A percentile compares a stretch with the other conserved stretches of the same genome.
Conservation (phyloP, 2,797 vertebrate genomes). For the Halcyon leucocephala region DNA sequence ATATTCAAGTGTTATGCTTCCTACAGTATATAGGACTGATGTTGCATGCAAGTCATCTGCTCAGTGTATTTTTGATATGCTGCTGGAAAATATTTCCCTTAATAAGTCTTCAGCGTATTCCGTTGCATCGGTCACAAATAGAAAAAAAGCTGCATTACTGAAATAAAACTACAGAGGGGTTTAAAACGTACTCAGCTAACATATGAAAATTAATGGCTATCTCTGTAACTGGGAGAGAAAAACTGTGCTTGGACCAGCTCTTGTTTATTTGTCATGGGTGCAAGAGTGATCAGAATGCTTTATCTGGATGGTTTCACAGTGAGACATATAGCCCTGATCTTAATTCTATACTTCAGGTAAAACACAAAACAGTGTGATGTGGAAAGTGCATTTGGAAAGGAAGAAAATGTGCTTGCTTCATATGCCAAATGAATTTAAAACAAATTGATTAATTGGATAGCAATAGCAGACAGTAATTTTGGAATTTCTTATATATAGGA, state of each 20-base stretch:
- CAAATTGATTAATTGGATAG: not conserved
- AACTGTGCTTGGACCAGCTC: slow-evolving; percentile 1
- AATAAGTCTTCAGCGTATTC: slow-evolving; percentile 45
- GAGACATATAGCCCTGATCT: not conserved
- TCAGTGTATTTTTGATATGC: slow-evolving; percentile 48
- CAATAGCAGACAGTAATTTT: slow-evolving; percentile 17
- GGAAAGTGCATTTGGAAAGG: not conserved
- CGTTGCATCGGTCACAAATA: slow-evolving; percentile 16
- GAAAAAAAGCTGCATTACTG: slow-evolving; percentile 48
- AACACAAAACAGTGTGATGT: not conserved
- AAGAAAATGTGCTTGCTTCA: not conserved
- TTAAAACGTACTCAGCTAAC: slow-evolving; percentile 1
- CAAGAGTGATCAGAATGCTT: slow-evolving; percentile 22
- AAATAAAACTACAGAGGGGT: slow-evolving; percentile 12
- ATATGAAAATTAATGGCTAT: slow-evolving; percentile 5
- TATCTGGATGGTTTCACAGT: not conserved
- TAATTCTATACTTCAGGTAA: slow-evolving; percentile 28
- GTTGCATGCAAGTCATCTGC: slow-evolving; percentile 53
- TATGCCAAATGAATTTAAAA: not conserved
- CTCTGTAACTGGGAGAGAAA: slow-evolving; percentile 30
- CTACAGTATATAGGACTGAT: slow-evolving; percentile 51
- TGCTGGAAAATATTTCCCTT: slow-evolving; percentile 58
- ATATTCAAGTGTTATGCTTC: slow-evolving; percentile 55
- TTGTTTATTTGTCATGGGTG: slow-evolving; percentile 17
- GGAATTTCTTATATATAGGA: not conserved